Evolutionary conservation across 2,797 vertebrate species (phyloP), one percentile per base, ranked within the genome.

Genomic region (Paramormyrops hopkinsi): DNA sequence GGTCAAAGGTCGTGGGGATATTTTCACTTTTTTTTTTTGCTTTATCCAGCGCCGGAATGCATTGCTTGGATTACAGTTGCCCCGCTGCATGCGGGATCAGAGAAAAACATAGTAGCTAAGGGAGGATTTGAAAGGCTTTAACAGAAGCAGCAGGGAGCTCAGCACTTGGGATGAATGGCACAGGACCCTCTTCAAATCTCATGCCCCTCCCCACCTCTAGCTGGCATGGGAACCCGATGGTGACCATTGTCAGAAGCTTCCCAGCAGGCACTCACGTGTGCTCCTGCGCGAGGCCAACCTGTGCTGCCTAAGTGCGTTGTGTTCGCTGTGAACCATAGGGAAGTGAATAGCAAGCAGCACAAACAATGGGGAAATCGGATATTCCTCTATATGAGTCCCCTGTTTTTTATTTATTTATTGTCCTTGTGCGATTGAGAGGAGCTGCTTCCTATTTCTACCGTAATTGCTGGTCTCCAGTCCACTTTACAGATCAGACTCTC

Each of bases 331-430:
- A 94, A 94, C 93, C 93, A 92, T 54, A 92, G 88, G 91, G 91
- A 95, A 94, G 93, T 86, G 11, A 93, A 94, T 91, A 93, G 93
- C 91, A 11, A 0, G 79, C 69, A 0, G 1, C 89, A 94, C 93
- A 93, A 94, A 94, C 91, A 91, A 88, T 7, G 73, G n/a, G 6
- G 94, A 93, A 94, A 95, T 84, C 33, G 88, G 92, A 95, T 95
- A 92, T 92, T 93, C 59, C 91, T 91, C 92, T 92, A 93, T 90
- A 91, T 88, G 90, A 82, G 90, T 91, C 89, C 56, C 65, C 19
- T 88, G 91, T 93, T 92, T 92, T 90, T 46, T 79, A 37, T 79
- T 79, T 44, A 29, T 59, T 73, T 73, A 7, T 17, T 37, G 69
- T 73, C 33, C 29, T 14, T 93, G 86, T 56, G 89, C 50, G 88